These are phyloP conservation scores for Megalurothrips usitatus DNA, from an alignment of 2,888 invertebrate species.

Conservation along the genomic window DNA sequence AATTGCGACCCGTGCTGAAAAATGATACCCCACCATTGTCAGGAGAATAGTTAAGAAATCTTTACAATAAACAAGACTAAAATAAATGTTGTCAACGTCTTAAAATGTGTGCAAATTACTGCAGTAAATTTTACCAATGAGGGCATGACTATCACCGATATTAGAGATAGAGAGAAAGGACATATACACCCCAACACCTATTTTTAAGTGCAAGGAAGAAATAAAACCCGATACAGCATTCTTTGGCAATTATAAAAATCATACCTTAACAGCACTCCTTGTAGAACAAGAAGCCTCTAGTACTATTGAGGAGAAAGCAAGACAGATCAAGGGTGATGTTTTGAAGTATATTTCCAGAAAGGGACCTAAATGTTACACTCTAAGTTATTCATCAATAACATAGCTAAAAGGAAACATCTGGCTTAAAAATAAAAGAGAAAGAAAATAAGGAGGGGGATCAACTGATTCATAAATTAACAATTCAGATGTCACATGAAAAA, in stretches of 20 bases:
- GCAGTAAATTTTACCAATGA: not conserved
- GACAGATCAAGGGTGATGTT: not conserved
- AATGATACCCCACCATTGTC: not conserved
- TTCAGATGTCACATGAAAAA: not conserved
- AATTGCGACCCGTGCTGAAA: conserved; percentile 20
- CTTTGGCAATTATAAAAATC: conserved; percentile 8
- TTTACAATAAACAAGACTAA: not conserved
- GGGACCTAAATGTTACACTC: not conserved
- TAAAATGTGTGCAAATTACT: not conserved
- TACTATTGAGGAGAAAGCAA: not conserved
- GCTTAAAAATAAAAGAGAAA: not conserved
- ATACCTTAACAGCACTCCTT: not conserved
- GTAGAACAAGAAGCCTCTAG: not conserved
- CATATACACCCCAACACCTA: not conserved
- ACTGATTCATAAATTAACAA: not conserved
- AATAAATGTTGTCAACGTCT: not conserved
- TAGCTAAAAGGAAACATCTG: not conserved
- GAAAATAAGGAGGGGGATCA: not conserved
- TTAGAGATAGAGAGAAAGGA: not conserved
- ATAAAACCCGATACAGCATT: not conserved
- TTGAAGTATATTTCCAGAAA: not conserved
- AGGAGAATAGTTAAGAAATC: not conserved
- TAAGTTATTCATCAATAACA: not conserved
- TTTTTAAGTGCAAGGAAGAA: too few relatives aligned
- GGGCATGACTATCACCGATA: not conserved